Evolutionary conservation across 2,113 vertebrate genomes (phyloP).

Genomic region (Pseudonaja textilis): DNA sequence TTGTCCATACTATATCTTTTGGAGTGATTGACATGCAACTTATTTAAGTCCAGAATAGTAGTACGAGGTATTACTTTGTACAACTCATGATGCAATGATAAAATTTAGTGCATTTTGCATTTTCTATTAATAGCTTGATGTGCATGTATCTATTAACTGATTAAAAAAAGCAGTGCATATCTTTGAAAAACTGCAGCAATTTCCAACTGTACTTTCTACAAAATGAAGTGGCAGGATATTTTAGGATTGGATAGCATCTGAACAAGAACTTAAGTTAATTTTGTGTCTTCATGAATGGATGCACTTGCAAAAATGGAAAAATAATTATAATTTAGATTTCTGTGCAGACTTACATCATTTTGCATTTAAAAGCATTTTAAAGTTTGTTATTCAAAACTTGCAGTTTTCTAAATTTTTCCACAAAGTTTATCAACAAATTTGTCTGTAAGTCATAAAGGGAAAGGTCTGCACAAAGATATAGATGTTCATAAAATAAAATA

Average conservation of each 20-base stretch:
- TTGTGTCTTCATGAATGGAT: not conserved
- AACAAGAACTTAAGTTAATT: not conserved
- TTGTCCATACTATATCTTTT: not conserved
- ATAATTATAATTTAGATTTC: not conserved
- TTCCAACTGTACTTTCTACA: not conserved
- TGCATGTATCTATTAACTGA: not conserved
- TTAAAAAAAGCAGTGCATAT: not conserved
- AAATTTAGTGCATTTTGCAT: not conserved
- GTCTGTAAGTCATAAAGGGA: not conserved
- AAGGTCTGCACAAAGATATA: not conserved
- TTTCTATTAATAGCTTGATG: not conserved
- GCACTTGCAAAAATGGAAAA: not conserved
- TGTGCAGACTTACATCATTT: not conserved
- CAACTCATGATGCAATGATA: not conserved
- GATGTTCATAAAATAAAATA: not conserved
- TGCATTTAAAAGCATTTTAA: not conserved
- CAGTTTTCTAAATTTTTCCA: not conserved
- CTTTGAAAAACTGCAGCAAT: not conserved
- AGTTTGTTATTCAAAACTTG: not conserved
- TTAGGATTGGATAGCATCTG: not conserved
- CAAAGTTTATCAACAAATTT: not conserved
- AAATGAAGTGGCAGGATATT: not conserved
- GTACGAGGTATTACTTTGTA: not conserved
- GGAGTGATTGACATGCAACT: not conserved
- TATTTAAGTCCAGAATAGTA: not conserved